A percentile compares a stretch with the other conserved stretches of the same genome.
Conservation (phyloP, 2,113 vertebrate genomes). For the Philantomba maxwellii region DNA sequence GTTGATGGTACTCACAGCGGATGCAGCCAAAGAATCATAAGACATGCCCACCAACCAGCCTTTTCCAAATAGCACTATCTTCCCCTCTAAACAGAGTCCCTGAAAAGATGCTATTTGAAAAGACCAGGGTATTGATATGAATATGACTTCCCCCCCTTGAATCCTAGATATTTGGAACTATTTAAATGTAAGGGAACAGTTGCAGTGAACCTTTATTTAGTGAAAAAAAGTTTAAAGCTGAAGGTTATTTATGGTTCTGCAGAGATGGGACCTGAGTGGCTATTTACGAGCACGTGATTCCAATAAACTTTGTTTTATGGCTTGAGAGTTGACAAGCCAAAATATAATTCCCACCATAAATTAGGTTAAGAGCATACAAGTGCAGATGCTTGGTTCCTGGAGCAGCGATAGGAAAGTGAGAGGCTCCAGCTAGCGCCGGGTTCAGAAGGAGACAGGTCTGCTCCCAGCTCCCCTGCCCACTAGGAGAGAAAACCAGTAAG, state of each 20-base stretch:
- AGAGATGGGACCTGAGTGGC: constrained; percentile 95
- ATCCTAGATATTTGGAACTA: constrained; percentile 64
- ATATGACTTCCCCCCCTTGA: constrained; percentile 57
- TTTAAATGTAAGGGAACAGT: constrained; percentile 74
- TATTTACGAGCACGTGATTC: constrained; percentile 97
- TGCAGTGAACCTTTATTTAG: constrained; percentile 84
- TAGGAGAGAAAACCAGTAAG: constrained; percentile 86
- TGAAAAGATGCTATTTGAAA: constrained; percentile 60
- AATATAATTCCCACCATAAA: constrained; percentile 99
- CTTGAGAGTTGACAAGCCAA: constrained; percentile 99
- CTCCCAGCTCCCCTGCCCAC: constrained; percentile 71
- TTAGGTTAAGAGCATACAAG: constrained; percentile 95
- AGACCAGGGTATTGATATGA: constrained; percentile 46
- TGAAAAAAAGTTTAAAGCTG: constrained; percentile 94
- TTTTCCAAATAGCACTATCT: constrained; percentile 55
- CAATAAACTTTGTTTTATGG: constrained; percentile 99
- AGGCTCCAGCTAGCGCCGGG: constrained; percentile 78
- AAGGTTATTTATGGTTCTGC: constrained; percentile 98
- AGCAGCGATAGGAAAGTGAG: constrained; percentile 86
- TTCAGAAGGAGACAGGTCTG: constrained; percentile 75
- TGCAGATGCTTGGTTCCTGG: constrained; percentile 95
- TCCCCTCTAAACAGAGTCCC: constrained; percentile 39
- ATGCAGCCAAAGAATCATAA: constrained; percentile 69
- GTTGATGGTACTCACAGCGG: constrained; percentile 40
- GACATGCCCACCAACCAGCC: constrained; percentile 49